Base-by-base conservation (phyloP, 2,888 invertebrate species). In the Philaethria dido region DNA sequence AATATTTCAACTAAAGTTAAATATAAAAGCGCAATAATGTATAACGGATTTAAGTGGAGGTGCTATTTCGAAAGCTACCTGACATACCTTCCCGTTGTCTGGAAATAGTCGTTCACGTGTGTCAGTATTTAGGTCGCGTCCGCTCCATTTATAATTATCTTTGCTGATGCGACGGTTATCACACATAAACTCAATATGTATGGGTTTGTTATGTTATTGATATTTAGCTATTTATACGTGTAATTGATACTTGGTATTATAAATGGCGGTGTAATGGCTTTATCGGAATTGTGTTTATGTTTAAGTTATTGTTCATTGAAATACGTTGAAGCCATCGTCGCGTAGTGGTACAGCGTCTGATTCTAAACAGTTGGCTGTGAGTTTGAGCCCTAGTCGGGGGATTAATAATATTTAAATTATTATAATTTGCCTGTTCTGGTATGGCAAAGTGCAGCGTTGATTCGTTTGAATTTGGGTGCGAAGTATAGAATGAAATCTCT, bases 121-220 rank as follows among this genome's bases (percentile, higher is more conserved):
- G 78, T 75, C 75, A 76, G 86, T 81, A 91, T 91, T 86, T 86
- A 80, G 90, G 91, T 89, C 90, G 87, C 79, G 82, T 82, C 81
- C 81, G 80, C 73, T 76, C 80, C 79, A 80, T 84, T 83, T 88
- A 87, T 87, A 88, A 86, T 86, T 88, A 88, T 89, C 83, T 84
- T 82, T 80, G 80, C 77, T 78, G 83, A 84, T 85, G 82, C 80
- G 79, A 80, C 84, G 81, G 81, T 86, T 82, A 82, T 80, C 82
- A 82, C 79, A 66, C 66, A 73, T 74, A 73, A 74, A 75, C 68
- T 50, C 48, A 64, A 64, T 72, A 71, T 60, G 36, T 54, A 69
- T 66, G 69, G 67, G 69, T 68, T 73, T 69, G 69, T 59, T 57
- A 48, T 47, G 25, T 42, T 64, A 69, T 64, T 64, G 66, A 64